Conservation (phyloP, 2,888 invertebrate genomes). For the Macrosiphum euphorbiae region DNA sequence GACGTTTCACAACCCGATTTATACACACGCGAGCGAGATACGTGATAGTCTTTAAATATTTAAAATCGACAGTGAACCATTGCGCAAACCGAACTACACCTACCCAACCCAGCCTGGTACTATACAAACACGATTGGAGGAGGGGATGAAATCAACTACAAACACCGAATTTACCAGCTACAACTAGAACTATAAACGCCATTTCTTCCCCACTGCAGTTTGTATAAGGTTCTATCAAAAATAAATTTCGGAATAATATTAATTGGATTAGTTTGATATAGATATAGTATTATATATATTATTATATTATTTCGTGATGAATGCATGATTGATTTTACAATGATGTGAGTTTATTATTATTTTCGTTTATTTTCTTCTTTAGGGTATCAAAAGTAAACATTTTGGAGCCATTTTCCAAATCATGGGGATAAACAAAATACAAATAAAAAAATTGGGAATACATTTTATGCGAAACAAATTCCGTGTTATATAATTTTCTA, state of each 20-base stretch:
- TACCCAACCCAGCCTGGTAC: background rate
- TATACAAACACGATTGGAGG: background rate
- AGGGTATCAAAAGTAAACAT: background rate
- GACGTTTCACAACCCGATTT: background rate
- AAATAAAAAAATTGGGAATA: background rate
- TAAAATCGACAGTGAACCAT: background rate
- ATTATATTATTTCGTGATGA: background rate
- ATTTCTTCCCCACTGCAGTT: background rate
- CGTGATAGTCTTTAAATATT: background rate
- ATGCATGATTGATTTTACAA: background rate
- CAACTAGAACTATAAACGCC: background rate
- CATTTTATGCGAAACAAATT: background rate
- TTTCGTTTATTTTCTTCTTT: background rate
- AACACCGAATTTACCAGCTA: background rate
- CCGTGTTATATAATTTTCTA: background rate
- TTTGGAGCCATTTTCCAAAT: too few relatives aligned
- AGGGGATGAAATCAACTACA: background rate
- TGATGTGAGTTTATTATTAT: background rate
- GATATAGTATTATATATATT: background rate
- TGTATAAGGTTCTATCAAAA: background rate
- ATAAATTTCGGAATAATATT: background rate
- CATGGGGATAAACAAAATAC: background rate
- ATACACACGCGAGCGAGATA: background rate
- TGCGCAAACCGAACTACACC: background rate
- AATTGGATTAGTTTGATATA: background rate